Evolutionary conservation across 2,888 invertebrate genomes (phyloP).

Genomic region (Hymenopus coronatus): DNA sequence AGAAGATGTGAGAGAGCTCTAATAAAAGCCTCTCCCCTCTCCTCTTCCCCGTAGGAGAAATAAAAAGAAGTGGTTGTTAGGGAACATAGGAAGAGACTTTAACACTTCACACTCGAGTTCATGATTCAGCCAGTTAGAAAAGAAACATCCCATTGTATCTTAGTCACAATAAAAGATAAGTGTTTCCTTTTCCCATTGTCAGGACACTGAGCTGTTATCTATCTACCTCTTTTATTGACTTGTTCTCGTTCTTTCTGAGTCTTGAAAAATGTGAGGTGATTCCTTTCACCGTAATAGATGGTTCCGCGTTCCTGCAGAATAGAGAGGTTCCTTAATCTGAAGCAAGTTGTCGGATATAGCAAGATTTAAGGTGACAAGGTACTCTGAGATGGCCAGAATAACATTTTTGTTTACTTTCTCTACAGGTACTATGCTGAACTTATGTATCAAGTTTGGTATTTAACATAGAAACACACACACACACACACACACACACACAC

Average conservation of each 20-base stretch:
- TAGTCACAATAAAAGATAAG: neutral
- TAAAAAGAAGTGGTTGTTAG: neutral
- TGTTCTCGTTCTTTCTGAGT: neutral
- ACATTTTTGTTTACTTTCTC: too few relatives aligned
- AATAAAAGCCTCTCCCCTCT: neutral
- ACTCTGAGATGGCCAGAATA: too few relatives aligned
- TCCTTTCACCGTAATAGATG: too few relatives aligned
- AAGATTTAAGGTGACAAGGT: too few relatives aligned
- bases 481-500: too few relatives aligned
- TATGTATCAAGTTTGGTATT: too few relatives aligned
- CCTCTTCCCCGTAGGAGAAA: neutral
- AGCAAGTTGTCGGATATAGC: too few relatives aligned
- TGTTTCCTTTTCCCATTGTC: neutral
- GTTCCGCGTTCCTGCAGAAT: too few relatives aligned
- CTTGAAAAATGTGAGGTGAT: neutral
- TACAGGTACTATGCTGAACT: too few relatives aligned
- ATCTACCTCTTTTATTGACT: neutral
- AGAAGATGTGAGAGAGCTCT: neutral
- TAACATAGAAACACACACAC: too few relatives aligned
- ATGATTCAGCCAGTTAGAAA: neutral
- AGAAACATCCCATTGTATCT: neutral
- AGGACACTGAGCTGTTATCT: neutral
- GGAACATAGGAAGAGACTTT: neutral
- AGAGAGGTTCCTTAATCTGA: too few relatives aligned
- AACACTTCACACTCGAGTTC: neutral